Conservation (phyloP, 2,888 invertebrate genomes). For the Cetonia aurata region DNA sequence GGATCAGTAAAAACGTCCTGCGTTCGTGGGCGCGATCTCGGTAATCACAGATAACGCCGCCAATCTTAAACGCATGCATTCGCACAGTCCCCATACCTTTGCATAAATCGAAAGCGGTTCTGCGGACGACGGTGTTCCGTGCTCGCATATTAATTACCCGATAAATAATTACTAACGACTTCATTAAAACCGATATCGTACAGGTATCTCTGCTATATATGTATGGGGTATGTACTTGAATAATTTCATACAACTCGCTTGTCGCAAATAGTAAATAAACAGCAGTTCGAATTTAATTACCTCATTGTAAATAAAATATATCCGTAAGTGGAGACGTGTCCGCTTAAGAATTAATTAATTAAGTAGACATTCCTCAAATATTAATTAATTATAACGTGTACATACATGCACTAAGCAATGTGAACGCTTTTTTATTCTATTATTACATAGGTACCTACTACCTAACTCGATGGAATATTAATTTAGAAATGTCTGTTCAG, state of each 20-base stretch:
- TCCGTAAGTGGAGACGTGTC: background rate
- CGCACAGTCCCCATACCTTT: background rate
- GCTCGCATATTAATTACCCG: constrained; percentile 10
- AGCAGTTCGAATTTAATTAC: constrained; percentile 28
- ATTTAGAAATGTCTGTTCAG: too few relatives aligned
- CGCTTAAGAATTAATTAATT: constrained; percentile 6
- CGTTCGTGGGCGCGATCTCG: background rate
- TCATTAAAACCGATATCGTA: constrained; percentile 20
- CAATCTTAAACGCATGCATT: too few relatives aligned
- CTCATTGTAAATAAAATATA: constrained; percentile 17
- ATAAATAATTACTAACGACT: constrained; percentile 32
- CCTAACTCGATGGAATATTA: too few relatives aligned
- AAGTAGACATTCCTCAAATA: background rate
- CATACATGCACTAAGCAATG: too few relatives aligned
- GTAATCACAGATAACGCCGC: background rate
- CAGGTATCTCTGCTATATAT: too few relatives aligned
- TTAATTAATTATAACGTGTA: too few relatives aligned
- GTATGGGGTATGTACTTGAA: constrained; percentile 9
- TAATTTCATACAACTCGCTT: constrained; percentile 14
- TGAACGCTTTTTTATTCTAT: too few relatives aligned
- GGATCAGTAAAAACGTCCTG: background rate
- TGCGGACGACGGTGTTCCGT: background rate
- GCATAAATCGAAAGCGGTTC: constrained; percentile 12
- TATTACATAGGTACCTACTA: too few relatives aligned
- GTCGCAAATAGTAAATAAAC: constrained; percentile 19